Percentiles rank a stretch among this genome's conserved stretches.
Evolutionary conservation across 2,797 vertebrate genomes (phyloP).

Genomic region (Columba guinea): DNA sequence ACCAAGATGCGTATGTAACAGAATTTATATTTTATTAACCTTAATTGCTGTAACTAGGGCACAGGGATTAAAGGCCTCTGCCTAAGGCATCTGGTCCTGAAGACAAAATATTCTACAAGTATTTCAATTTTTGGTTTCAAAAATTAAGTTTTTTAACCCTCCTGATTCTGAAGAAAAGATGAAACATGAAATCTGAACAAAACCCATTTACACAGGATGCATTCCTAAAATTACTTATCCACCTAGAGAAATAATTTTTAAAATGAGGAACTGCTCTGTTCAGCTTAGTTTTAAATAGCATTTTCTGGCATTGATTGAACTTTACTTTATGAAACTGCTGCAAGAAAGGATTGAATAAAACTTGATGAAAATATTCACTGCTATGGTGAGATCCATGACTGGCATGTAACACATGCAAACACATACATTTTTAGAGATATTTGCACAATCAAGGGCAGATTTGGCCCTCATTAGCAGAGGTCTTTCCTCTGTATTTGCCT

Average conservation of each 20-base stretch:
- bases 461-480: not conserved
- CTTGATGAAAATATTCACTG: not conserved
- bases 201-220: not conserved
- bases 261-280: not conserved
- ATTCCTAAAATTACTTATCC: not conserved
- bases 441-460: not conserved
- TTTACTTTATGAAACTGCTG: not conserved
- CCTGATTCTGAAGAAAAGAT: not conserved
- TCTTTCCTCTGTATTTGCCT: not conserved
- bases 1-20: slow-evolving; percentile 7
- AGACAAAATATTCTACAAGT: not conserved
- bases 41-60: slow-evolving; percentile 57
- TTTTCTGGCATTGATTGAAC: not conserved
- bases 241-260: not conserved
- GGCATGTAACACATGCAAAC: not conserved
- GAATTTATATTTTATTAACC: slow-evolving; percentile 57
- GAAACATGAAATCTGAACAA: not conserved
- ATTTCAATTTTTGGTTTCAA: not conserved
- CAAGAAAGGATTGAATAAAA: not conserved
- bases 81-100: slow-evolving; percentile 14
- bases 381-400: not conserved
- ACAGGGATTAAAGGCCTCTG: slow-evolving; percentile 42
- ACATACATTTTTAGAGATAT: not conserved
- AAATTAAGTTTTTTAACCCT: not conserved
- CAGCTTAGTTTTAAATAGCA: not conserved